A percentile compares a stretch with the other conserved stretches of the same genome.
Evolutionary conservation across 2,888 invertebrate genomes (phyloP).

Genomic region (Argyresthia goedartella): DNA sequence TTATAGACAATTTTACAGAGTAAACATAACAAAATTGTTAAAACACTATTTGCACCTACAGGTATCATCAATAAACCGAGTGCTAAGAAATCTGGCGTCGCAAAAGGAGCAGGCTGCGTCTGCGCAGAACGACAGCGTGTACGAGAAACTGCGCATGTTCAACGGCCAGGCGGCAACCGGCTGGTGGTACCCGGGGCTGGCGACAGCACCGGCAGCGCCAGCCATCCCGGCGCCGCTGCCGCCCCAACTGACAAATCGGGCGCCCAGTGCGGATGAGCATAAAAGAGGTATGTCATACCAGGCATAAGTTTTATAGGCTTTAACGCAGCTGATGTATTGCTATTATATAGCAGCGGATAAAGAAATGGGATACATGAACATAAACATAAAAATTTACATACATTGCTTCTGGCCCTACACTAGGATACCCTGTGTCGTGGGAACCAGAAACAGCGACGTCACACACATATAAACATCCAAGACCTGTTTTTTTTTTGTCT

Average conservation of each 20-base stretch:
- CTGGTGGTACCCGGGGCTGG: conserved; percentile 88
- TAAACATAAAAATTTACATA: too few species aligned
- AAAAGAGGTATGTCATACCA: conserved; percentile 77
- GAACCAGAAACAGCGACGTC: too few species aligned
- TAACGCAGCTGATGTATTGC: too few species aligned
- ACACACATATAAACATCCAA: too few species aligned
- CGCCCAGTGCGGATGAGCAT: conserved; percentile 76
- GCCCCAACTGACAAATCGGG: conserved; percentile 66
- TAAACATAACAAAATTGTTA: too few species aligned
- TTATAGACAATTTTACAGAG: too few species aligned
- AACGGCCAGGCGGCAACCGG: conserved; percentile 89
- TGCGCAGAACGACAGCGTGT: conserved; percentile 89
- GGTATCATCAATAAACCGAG: conserved; percentile 99
- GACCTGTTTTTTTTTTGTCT: too few species aligned
- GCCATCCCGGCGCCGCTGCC: conserved; percentile 79
- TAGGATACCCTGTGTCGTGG: too few species aligned
- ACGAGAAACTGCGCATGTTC: conserved; percentile 95
- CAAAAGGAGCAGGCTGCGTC: conserved; percentile 94
- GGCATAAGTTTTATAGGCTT: too few species aligned
- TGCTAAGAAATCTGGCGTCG: conserved; percentile 94
- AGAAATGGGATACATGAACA: too few species aligned
- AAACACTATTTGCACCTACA: conserved; percentile 37
- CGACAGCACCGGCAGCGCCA: conserved; percentile 78
- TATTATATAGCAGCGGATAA: too few species aligned
- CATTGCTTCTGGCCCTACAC: too few species aligned